Evolutionary conservation across 1,140 invertebrate species (phyloP).

Genomic region (Calephelis virginiensis): DNA sequence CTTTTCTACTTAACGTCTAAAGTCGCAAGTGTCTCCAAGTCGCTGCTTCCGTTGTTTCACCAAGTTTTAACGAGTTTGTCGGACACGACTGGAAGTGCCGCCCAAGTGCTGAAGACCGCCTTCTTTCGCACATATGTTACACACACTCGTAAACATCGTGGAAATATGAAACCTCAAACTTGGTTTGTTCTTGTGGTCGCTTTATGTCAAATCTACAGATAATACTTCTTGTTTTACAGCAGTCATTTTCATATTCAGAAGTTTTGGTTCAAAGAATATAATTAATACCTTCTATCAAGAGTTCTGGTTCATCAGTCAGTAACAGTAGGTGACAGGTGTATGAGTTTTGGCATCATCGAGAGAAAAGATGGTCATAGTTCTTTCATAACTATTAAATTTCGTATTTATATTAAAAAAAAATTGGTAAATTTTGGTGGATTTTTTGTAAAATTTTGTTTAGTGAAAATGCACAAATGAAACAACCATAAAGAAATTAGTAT

Average conservation of each 20-base stretch:
- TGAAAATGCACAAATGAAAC: too few species aligned
- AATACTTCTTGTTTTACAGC: not conserved
- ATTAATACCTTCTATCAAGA: too few species aligned
- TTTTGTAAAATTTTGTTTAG: too few species aligned
- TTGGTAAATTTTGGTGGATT: too few species aligned
- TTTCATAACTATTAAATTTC: too few species aligned
- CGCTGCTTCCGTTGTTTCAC: conserved; percentile 69
- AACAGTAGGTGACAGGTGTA: too few species aligned
- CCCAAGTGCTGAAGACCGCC: conserved; percentile 46
- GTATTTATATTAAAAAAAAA: too few species aligned
- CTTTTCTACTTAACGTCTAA: conserved; percentile 72
- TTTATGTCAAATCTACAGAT: conserved; percentile 8
- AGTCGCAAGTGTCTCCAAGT: conserved; percentile 67
- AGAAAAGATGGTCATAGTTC: too few species aligned
- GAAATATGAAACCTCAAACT: conserved; percentile 35
- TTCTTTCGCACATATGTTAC: conserved; percentile 59
- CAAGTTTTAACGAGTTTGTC: conserved; percentile 77
- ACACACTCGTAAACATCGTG: conserved; percentile 38
- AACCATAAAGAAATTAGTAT: too few species aligned
- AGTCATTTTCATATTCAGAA: not conserved
- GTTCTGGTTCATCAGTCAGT: too few species aligned
- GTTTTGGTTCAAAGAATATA: too few species aligned
- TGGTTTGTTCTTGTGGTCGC: conserved; percentile 5
- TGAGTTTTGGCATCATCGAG: too few species aligned
- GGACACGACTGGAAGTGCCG: conserved; percentile 54